Conservation (phyloP, 2,797 vertebrate genomes). For the Muraenolepis orangiensis region DNA sequence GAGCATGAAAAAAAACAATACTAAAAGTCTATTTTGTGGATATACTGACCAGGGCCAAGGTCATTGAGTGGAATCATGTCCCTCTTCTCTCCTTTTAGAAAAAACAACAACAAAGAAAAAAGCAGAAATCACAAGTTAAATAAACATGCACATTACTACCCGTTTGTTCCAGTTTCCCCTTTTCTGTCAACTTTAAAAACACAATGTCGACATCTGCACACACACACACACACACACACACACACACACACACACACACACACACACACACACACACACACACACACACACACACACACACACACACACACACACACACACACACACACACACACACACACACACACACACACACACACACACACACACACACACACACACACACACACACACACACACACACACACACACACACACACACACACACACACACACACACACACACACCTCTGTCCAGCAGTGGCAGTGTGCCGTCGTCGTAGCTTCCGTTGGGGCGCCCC, state of each 20-base stretch:
- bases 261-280: too few relatives aligned
- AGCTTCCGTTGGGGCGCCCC: conserved; percentile 79
- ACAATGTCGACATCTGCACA: too few relatives aligned
- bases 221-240: background rate
- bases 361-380: conserved; percentile 46
- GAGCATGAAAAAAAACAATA: too few relatives aligned
- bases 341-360: background rate
- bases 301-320: too few relatives aligned
- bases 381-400: too few relatives aligned
- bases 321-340: background rate
- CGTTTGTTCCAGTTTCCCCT: background rate
- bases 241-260: too few relatives aligned
- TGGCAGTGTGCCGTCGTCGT: conserved; percentile 92
- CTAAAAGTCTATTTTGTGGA: background rate
- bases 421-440: background rate
- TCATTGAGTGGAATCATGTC: conserved; percentile 95
- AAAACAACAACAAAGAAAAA: conserved; percentile 21
- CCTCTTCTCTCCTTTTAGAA: conserved; percentile 77
- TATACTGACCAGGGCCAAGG: conserved; percentile 83
- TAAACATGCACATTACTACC: background rate
- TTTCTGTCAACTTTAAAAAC: background rate
- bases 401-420: background rate
- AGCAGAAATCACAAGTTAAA: background rate
- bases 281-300: too few relatives aligned
- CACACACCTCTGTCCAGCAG: conserved; percentile 87